Evolutionary conservation across 2,888 invertebrate species (phyloP).

Genomic region (Ganaspis brasiliensis): DNA sequence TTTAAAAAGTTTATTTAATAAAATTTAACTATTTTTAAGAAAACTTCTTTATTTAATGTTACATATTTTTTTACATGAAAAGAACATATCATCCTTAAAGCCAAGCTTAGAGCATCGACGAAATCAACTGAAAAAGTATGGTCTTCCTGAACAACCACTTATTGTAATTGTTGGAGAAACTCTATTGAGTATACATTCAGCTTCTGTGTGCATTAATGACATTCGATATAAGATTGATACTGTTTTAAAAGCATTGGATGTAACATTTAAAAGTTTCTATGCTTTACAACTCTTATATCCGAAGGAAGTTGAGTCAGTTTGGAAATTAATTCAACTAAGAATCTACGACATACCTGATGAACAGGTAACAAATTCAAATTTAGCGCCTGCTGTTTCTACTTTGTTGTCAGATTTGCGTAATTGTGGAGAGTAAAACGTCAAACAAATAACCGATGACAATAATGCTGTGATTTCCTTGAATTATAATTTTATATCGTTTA

Average conservation of each 20-base stretch:
- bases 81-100: neutral
- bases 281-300: constrained; percentile 5
- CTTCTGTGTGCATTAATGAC: neutral
- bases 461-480: neutral
- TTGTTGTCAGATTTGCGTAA: constrained; percentile 2
- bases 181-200: constrained; percentile 1
- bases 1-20: too few relatives aligned
- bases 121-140: neutral
- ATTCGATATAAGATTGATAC: neutral
- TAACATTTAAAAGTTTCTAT: constrained; percentile 1
- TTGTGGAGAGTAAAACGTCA: neutral
- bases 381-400: neutral
- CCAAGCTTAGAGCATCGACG: neutral
- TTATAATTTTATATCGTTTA: neutral
- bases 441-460: neutral
- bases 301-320: neutral
- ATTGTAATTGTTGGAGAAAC: neutral
- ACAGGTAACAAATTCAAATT: neutral
- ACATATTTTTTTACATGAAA: constrained; percentile 2
- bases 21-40: neutral
- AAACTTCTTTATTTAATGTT: constrained; percentile 4
- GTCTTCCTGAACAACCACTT: constrained; percentile 5
- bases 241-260: neutral
- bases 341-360: neutral
- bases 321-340: neutral